phyloP scores from a whole-genome alignment of 2,888 invertebrate genomes.

The Apotomis betuletana region DNA sequence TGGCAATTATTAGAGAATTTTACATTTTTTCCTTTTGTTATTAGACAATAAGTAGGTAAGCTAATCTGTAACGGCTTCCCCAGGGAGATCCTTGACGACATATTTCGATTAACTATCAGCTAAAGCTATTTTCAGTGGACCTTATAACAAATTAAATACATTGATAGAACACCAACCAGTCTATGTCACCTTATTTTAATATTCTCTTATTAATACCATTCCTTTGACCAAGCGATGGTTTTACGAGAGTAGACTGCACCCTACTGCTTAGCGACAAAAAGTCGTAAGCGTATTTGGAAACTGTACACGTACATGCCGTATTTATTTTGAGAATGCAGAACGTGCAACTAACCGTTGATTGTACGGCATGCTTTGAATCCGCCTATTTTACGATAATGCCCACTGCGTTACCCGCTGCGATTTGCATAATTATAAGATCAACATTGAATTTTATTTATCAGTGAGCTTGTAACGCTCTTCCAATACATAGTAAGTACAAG shows the following conservation, averaged over 20 bases:
- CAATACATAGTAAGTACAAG: background rate
- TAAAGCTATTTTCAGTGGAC: too few relatives aligned
- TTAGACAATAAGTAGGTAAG: too few relatives aligned
- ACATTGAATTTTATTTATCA: conserved; percentile 48
- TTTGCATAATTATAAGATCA: conserved; percentile 49
- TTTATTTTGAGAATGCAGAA: conserved; percentile 14
- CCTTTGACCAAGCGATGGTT: conserved; percentile 44
- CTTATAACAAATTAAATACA: too few relatives aligned
- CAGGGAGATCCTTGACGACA: too few relatives aligned
- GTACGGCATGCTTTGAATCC: conserved; percentile 51
- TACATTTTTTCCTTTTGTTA: too few relatives aligned
- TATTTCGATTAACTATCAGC: too few relatives aligned
- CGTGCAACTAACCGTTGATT: conserved; percentile 59
- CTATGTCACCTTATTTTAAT: too few relatives aligned
- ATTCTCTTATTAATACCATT: conserved; percentile 19
- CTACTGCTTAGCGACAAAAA: background rate
- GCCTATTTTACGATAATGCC: conserved; percentile 53
- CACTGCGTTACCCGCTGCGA: conserved; percentile 48
- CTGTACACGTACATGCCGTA: background rate
- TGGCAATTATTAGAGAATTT: too few relatives aligned
- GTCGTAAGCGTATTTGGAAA: background rate
- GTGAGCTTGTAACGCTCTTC: background rate
- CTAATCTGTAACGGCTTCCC: too few relatives aligned
- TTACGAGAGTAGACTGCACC: conserved; percentile 43
- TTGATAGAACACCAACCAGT: too few relatives aligned